A percentile compares a stretch with the other conserved stretches of the same genome.
Conservation (phyloP, 2,888 invertebrate genomes). For the Physocephala rufipes region DNA sequence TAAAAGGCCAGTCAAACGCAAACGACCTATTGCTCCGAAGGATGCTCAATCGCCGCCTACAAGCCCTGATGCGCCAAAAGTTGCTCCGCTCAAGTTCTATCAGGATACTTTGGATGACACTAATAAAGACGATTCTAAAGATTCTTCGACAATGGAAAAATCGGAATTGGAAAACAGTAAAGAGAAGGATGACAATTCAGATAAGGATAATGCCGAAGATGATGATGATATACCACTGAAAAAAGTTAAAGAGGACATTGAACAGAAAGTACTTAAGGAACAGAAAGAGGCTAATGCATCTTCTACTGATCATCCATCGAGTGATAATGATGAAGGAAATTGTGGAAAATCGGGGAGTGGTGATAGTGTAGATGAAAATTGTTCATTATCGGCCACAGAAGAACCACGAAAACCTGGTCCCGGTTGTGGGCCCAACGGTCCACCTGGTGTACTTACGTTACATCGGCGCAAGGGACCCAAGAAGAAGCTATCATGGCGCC, state of each 20-base stretch:
- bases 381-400: constrained; percentile 42
- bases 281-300: constrained; percentile 44
- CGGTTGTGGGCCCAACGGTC: constrained; percentile 69
- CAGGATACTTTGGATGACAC: constrained; percentile 84
- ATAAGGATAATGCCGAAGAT: constrained; percentile 53
- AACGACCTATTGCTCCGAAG: constrained; percentile 77
- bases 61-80: constrained; percentile 66
- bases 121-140: constrained; percentile 56
- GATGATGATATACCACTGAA: constrained; percentile 65
- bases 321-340: constrained; percentile 37
- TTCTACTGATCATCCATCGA: constrained; percentile 2
- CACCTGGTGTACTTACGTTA: constrained; percentile 77
- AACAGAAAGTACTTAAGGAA: constrained; percentile 59
- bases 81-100: constrained; percentile 82
- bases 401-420: constrained; percentile 61
- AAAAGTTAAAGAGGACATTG: constrained; percentile 64
- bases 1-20: constrained; percentile 80
- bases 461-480: constrained; percentile 82
- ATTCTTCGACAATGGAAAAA: constrained; percentile 39
- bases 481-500: constrained; percentile 83
- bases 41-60: constrained; percentile 72
- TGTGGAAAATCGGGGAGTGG: constrained; percentile 40
- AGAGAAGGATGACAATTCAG: constrained; percentile 38
- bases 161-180: constrained; percentile 44
- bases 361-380: constrained; percentile 49